Conservation (phyloP, 2,113 vertebrate species). For the Sceloporus tristichus region DNA sequence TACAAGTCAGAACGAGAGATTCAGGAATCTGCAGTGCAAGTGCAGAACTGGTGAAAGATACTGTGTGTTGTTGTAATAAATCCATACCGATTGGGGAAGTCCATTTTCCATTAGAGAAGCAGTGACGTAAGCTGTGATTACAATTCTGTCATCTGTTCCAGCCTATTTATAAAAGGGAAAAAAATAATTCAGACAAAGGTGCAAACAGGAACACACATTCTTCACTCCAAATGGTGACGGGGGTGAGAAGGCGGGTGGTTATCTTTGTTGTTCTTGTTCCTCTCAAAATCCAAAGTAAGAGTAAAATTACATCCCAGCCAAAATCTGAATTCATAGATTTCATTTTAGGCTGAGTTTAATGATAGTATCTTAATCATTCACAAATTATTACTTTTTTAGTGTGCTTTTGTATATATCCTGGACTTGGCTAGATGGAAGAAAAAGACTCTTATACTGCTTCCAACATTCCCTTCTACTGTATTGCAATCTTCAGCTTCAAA, state of each 20-base stretch:
- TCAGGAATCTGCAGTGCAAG: background rate
- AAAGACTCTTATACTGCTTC: too few species aligned
- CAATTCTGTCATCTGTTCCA: slow-evolving; percentile 77
- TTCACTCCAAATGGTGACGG: too few species aligned
- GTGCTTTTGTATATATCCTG: background rate
- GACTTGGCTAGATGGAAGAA: background rate
- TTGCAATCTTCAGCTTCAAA: too few species aligned
- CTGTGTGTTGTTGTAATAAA: background rate
- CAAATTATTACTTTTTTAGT: background rate
- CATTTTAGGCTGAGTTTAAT: background rate
- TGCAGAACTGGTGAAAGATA: background rate
- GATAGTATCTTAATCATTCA: background rate
- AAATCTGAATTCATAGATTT: background rate
- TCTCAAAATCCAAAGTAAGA: background rate
- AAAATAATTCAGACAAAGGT: background rate
- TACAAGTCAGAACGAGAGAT: background rate
- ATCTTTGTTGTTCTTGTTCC: background rate
- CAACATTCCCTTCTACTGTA: too few species aligned
- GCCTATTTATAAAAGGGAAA: slow-evolving; percentile 56
- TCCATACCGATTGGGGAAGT: slow-evolving; percentile 67
- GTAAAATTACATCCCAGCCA: background rate
- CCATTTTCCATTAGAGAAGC: slow-evolving; percentile 80
- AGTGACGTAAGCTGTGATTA: slow-evolving; percentile 79
- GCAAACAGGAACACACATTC: background rate
- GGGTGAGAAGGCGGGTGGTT: too few species aligned